A percentile compares a stretch with the other conserved stretches of the same genome.
phyloP scores from a whole-genome alignment of 2,113 vertebrate genomes.

The Zosterops hypoxanthus region DNA sequence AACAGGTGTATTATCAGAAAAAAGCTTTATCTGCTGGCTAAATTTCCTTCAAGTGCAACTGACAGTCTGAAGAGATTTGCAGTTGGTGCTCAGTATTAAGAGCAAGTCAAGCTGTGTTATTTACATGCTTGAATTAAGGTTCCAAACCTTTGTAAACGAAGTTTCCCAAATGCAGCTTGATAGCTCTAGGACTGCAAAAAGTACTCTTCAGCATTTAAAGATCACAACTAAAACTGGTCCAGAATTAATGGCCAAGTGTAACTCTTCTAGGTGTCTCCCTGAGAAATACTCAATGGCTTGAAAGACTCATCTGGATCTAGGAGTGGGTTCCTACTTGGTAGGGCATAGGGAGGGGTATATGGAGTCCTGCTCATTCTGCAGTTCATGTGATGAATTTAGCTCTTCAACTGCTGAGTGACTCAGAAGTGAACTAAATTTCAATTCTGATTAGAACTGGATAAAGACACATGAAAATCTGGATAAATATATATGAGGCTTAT shows the following conservation, averaged over 20 bases:
- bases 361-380: constrained; percentile 11
- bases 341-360: background rate
- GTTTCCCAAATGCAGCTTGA: background rate
- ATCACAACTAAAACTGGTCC: background rate
- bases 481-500: background rate
- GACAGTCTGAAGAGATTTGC: background rate
- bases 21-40: background rate
- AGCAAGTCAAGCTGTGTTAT: background rate
- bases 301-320: background rate
- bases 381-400: constrained; percentile 74
- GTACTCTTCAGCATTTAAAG: background rate
- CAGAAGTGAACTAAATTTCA: constrained; percentile 74
- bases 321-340: background rate
- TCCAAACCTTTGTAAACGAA: background rate
- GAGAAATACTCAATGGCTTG: background rate
- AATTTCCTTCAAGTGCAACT: background rate
- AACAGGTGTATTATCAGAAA: background rate
- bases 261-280: background rate
- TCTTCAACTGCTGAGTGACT: constrained; percentile 82
- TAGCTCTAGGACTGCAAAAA: background rate
- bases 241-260: background rate
- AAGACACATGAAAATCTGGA: background rate
- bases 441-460: constrained; percentile 74
- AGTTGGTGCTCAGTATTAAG: background rate
- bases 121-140: background rate